Evolutionary conservation across 2,113 vertebrate species (phyloP), one percentile per base, ranked within the genome.

Genomic region (Epinephelus fuscoguttatus): DNA sequence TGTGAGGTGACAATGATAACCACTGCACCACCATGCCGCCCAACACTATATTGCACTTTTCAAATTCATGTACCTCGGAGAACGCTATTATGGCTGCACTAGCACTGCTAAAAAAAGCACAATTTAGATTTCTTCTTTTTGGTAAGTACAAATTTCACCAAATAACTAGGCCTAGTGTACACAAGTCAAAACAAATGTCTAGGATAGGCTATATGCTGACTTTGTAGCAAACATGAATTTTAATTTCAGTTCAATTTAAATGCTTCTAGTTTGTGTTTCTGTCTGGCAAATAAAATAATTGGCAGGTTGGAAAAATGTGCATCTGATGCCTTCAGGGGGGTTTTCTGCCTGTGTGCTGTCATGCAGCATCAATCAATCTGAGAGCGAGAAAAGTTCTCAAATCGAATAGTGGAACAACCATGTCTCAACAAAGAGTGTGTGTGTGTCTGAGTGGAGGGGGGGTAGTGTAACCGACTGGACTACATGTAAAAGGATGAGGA

Each of bases 291-390:
- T 30, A 19, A 67, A 71, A 71, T 60, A 85, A 85, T 45, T 60
- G 81, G 30, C 81, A 76, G 47, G 57, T 56, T 37, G 23, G 30
- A 23, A 30, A 69, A 74, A 70, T 40, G 74, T 70, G 66, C 75
- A 75, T 82, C 60, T 56, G 57, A 75, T 59, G 53, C 64, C 82
- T 75, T 78, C 19, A 5, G 52, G 75, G 61, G 25, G 33, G 42
- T 49, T 23, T 57, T 55, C 33, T 55, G 62, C 68, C 27, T 14
- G 63, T 59, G 42, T 42, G 73, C 73, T 84, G 84, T 81, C 74
- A 53, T 27, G 45, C 40, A 64, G 69, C 70, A 79, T 78, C 61
- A 75, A 72, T 84, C 81, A 84, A 63, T 84, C 56, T 19, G 47
- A 69, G 40, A 62, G 74, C 1, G 23, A 74, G 81, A 75, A 81